Evolutionary conservation across 2,113 vertebrate species (phyloP).

Genomic region (Carollia perspicillata): DNA sequence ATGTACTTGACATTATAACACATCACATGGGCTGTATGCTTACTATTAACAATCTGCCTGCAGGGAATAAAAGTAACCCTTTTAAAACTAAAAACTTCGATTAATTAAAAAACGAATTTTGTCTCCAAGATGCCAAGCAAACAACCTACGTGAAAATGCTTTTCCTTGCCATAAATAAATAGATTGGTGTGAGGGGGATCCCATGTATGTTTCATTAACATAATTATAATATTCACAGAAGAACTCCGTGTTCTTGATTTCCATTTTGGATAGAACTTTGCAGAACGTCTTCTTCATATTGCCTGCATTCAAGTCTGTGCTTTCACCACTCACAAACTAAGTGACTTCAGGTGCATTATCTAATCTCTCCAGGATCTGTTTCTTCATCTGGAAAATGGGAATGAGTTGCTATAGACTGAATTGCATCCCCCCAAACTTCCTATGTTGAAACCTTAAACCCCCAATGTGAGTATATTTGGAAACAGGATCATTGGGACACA

Average conservation of each 20-base stretch:
- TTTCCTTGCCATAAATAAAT: background rate
- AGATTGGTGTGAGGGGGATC: background rate
- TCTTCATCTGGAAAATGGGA: background rate
- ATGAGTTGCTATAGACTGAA: background rate
- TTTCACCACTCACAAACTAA: background rate
- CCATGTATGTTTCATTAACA: background rate
- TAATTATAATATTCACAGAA: background rate
- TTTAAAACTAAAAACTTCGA: background rate
- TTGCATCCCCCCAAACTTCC: background rate
- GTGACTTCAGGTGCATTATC: background rate
- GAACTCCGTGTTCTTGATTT: background rate
- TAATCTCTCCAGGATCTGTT: background rate
- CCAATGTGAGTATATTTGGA: background rate
- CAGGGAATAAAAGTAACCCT: background rate
- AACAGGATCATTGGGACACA: background rate
- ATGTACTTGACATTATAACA: background rate
- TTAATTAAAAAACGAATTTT: background rate
- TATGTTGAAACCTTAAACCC: background rate
- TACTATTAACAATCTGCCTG: background rate
- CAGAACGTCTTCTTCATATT: background rate
- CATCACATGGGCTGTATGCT: background rate
- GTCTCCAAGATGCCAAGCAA: background rate
- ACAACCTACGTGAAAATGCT: background rate
- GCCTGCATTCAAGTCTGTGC: background rate
- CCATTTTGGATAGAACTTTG: background rate